phyloP scores from a whole-genome alignment of 2,888 invertebrate genomes.

The Lucinisca nassula region DNA sequence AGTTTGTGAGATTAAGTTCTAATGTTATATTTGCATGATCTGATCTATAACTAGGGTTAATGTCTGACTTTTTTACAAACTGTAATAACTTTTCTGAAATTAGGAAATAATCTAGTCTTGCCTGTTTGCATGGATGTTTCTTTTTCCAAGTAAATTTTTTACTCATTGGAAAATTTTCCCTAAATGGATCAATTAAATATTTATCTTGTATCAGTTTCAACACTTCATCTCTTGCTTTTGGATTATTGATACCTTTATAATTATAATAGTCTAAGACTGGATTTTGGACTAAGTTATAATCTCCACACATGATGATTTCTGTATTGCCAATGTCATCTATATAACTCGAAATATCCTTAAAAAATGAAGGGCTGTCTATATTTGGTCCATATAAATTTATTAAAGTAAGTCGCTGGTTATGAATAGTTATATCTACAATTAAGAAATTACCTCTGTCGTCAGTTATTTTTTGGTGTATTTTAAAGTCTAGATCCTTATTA shows the following conservation, averaged over 20 bases:
- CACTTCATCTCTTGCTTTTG: not conserved
- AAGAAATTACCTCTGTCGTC: not conserved
- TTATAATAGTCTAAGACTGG: not conserved
- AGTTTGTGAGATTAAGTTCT: not conserved
- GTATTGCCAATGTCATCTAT: not conserved
- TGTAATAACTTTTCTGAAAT: not conserved
- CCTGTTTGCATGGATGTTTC: not conserved
- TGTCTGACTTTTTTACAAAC: not conserved
- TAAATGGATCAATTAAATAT: not conserved
- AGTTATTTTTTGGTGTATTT: not conserved
- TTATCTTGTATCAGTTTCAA: not conserved
- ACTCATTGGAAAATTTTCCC: not conserved
- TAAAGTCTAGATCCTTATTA: slow-evolving; percentile 16
- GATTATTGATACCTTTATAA: not conserved
- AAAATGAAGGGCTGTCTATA: not conserved
- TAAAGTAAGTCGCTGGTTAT: not conserved
- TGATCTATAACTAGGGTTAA: not conserved
- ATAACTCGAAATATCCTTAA: not conserved
- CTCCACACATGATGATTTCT: not conserved
- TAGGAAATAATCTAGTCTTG: not conserved
- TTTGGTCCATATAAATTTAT: not conserved
- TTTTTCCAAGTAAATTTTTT: not conserved
- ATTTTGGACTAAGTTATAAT: not conserved
- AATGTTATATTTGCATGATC: not conserved
- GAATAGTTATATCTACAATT: not conserved